A percentile compares a stretch with the other conserved stretches of the same genome.
These are phyloP conservation scores for Blomia tropicalis DNA, from an alignment of 2,888 invertebrate genomes.

Conservation along the genomic window DNA sequence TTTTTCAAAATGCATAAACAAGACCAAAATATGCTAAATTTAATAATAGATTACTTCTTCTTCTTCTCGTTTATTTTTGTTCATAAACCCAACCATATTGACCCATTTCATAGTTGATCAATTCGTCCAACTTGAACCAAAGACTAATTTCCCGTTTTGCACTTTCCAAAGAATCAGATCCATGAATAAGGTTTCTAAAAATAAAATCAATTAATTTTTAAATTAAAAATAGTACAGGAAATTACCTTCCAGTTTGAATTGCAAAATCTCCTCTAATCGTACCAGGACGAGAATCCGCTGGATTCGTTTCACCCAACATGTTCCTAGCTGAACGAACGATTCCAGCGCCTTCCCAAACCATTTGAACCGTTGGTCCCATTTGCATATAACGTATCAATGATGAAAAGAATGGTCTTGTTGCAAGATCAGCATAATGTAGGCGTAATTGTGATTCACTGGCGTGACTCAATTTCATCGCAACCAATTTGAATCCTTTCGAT, in stretches of 20 bases:
- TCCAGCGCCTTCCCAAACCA: slow-evolving; percentile 89
- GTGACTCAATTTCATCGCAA: slow-evolving; percentile 79
- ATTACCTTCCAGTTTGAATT: slow-evolving; percentile 58
- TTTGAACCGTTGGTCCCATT: slow-evolving; percentile 52
- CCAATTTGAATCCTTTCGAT: slow-evolving; percentile 87
- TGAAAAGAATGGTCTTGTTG: slow-evolving; percentile 77
- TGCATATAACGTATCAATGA: slow-evolving; percentile 86
- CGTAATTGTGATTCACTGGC: slow-evolving; percentile 64
- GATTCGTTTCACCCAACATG: slow-evolving; percentile 94
- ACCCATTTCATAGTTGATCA: slow-evolving; percentile 66
- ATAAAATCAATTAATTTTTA: too few relatives aligned
- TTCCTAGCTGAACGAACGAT: slow-evolving; percentile 85
- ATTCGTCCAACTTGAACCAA: slow-evolving; percentile 78
- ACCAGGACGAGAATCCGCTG: slow-evolving; percentile 81
- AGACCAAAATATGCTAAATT: too few relatives aligned
- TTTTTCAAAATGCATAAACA: too few relatives aligned
- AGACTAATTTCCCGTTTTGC: slow-evolving; percentile 86
- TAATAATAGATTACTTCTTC: too few relatives aligned
- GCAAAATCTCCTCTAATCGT: slow-evolving; percentile 95
- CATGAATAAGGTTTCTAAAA: slow-evolving; percentile 89
- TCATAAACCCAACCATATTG: too few relatives aligned
- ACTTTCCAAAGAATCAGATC: slow-evolving; percentile 87
- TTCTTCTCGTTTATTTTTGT: too few relatives aligned
- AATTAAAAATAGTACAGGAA: not conserved
- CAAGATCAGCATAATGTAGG: slow-evolving; percentile 84